These are phyloP conservation scores for Lycaena phlaeas DNA, from an alignment of 2,888 invertebrate genomes.

Conservation along the genomic window DNA sequence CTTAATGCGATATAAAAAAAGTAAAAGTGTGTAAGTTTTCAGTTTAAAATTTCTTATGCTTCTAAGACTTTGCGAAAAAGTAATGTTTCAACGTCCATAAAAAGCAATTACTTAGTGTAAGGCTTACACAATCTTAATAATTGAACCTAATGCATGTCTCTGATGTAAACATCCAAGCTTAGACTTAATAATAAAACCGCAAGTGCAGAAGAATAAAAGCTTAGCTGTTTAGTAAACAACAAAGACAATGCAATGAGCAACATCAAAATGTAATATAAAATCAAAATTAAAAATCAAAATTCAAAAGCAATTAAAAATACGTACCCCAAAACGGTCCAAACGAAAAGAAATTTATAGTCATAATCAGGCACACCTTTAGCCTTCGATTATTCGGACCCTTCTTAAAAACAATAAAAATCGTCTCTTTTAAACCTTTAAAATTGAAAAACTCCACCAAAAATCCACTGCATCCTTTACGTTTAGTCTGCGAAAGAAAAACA, in stretches of 20 bases:
- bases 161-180: no score
- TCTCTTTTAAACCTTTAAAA: not conserved
- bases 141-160: no score
- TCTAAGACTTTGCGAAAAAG: no score
- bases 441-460: not conserved
- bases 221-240: not conserved
- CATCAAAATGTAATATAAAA: not conserved
- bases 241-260: no score
- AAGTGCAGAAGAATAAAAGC: no score
- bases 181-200: not conserved
- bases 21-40: no score
- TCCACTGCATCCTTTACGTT: not conserved
- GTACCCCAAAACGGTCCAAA: constrained; percentile 2
- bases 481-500: not conserved
- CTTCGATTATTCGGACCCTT: not conserved
- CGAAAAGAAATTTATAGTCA: not conserved
- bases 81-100: no score
- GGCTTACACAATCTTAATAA: no score
- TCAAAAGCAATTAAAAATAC: not conserved
- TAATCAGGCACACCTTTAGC: not conserved
- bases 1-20: no score
- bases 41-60: no score
- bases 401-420: not conserved
- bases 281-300: no score
- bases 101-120: no score